Percentiles rank a stretch among this genome's conserved stretches.
These are phyloP conservation scores for Phoenicopterus ruber DNA, from an alignment of 2,113 vertebrate genomes.

Conservation along the genomic window DNA sequence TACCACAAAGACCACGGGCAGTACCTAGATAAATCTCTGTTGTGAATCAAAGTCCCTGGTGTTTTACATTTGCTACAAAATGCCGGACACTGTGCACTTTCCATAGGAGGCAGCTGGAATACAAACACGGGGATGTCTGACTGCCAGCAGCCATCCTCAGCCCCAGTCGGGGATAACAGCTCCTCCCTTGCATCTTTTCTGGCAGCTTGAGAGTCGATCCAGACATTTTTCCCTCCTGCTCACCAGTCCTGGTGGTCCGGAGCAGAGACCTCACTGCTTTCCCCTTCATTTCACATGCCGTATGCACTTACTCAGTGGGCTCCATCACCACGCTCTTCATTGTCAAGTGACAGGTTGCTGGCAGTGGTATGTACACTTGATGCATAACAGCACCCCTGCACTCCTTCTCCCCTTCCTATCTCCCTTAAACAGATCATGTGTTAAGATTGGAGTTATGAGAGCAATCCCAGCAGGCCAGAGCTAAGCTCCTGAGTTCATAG, in stretches of 20 bases:
- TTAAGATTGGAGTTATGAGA: constrained; percentile 9
- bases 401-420: neutral
- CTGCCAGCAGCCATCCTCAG: neutral
- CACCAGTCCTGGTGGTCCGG: neutral
- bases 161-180: neutral
- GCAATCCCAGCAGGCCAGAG: constrained; percentile 4
- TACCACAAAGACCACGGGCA: neutral
- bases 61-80: neutral
- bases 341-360: constrained; percentile 30
- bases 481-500: neutral
- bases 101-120: neutral
- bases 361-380: constrained; percentile 38
- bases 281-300: neutral
- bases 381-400: constrained; percentile 25
- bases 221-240: neutral
- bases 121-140: neutral
- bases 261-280: neutral
- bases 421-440: constrained; percentile 12
- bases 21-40: neutral
- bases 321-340: neutral
- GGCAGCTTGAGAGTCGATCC: neutral
- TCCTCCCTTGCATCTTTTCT: neutral
- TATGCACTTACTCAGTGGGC: neutral
- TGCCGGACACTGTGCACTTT: neutral
- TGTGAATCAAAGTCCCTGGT: neutral